Evolutionary conservation across 2,888 invertebrate genomes (phyloP), one percentile per base, ranked within the genome.

Genomic region (Pinctada fucata): DNA sequence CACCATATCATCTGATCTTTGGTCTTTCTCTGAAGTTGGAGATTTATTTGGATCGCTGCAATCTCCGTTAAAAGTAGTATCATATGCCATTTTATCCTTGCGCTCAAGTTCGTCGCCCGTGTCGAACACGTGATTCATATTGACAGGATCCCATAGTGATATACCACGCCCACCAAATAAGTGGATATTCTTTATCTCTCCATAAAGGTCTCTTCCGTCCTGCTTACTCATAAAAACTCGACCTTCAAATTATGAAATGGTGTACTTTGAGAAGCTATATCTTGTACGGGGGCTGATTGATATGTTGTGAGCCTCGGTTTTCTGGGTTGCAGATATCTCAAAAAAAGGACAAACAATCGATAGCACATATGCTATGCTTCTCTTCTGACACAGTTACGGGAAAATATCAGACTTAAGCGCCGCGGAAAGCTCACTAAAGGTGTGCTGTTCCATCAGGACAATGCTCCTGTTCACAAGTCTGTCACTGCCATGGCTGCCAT

Each of bases 141-240:
- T 78, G 1, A 50, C 63, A n/a, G 78, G 10, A 31, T 78, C 73
- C 63, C 63, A 74, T 70, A 78, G 58, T 52, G 74, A 65, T 50
- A 78, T 69, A 6, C 78, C 74, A n/a, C 78, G 69, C 5, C 78
- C 78, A 64, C 78, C 78, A 72, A 74, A 78, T 1, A 68, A 50
- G 48, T 70, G 70, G 50, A 69, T 49, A 45, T 74, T 48, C 4
- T 66, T 45, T 10, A 78, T 74, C 58, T 67, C 64, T 31, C 65
- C 65, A 47, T 50, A 65, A 4, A 64, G 45, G 45, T 78, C 74
- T 3, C 16, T 13, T 3, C 78, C 78, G 64, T 78, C 74, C 16
- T 16, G 6, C n/a, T 5, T 65, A 16, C 78, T 70, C 51, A 78
- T 74, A 50, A 51, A 52, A 50, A 52, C 64, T 16, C 74, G 63